A percentile compares a stretch with the other conserved stretches of the same genome.
These are phyloP conservation scores for Glyphotaelius pellucidus DNA, from an alignment of 2,888 invertebrate species.

Conservation along the genomic window DNA sequence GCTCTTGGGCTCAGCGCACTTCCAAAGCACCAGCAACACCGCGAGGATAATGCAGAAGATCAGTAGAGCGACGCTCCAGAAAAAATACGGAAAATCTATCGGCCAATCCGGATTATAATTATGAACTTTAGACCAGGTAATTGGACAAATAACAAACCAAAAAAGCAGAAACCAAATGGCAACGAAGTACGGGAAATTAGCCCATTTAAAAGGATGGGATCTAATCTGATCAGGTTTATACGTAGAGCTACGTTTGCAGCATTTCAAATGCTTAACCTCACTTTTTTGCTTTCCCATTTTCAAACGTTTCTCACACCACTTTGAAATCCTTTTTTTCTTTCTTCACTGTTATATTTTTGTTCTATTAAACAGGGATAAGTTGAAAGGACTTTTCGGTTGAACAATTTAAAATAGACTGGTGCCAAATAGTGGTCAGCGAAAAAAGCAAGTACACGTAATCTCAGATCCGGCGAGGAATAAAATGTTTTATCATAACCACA, in stretches of 20 bases:
- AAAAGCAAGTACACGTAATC: background rate
- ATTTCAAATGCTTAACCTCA: slow-evolving; percentile 43
- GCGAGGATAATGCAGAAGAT: slow-evolving; percentile 60
- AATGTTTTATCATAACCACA: slow-evolving; percentile 53
- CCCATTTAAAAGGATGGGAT: slow-evolving; percentile 64
- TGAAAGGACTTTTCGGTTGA: background rate
- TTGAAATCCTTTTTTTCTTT: background rate
- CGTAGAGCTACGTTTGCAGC: slow-evolving; percentile 37
- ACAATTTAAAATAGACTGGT: background rate
- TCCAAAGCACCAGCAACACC: slow-evolving; percentile 57
- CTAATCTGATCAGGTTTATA: slow-evolving; percentile 54
- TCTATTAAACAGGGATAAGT: background rate
- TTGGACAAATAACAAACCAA: slow-evolving; percentile 63
- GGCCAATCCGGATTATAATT: slow-evolving; percentile 51
- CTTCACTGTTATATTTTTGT: background rate
- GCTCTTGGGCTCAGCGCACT: slow-evolving; percentile 45
- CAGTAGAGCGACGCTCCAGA: slow-evolving; percentile 56
- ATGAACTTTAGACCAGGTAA: slow-evolving; percentile 52
- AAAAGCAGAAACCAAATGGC: slow-evolving; percentile 60
- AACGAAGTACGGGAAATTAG: slow-evolving; percentile 62
- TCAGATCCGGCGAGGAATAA: background rate
- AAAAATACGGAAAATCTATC: slow-evolving; percentile 50
- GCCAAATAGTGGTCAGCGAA: background rate
- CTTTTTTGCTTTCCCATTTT: slow-evolving; percentile 33
- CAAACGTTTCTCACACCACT: background rate